phyloP scores from a whole-genome alignment of 2,113 vertebrate species.

The Pomatostomus ruficeps region DNA sequence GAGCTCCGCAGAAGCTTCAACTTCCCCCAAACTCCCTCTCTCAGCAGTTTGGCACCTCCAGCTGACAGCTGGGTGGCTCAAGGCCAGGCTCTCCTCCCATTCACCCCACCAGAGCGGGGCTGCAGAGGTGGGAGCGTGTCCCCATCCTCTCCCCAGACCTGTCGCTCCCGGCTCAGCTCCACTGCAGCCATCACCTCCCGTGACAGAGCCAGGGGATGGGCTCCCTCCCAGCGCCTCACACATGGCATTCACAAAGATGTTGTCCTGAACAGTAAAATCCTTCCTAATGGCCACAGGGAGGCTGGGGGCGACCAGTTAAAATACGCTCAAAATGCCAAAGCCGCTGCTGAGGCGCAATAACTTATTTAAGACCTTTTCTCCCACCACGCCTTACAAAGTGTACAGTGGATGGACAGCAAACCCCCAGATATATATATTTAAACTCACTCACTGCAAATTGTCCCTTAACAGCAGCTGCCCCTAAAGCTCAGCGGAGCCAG shows the following conservation, averaged over 20 bases:
- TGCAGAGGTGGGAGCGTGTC: background rate
- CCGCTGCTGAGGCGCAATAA: background rate
- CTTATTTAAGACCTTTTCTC: background rate
- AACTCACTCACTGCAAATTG: background rate
- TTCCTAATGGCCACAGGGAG: background rate
- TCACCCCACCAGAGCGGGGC: fast-evolving
- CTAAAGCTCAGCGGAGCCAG: background rate
- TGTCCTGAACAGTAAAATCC: background rate
- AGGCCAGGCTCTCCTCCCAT: background rate
- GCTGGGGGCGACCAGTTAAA: background rate
- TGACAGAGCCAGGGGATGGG: background rate
- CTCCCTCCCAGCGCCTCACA: background rate
- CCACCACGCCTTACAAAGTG: background rate
- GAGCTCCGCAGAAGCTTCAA: background rate
- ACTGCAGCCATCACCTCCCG: background rate
- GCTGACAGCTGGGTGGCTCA: background rate
- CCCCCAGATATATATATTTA: background rate
- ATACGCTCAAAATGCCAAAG: background rate
- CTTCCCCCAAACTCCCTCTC: background rate
- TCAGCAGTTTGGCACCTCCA: background rate
- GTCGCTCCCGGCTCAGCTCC: background rate
- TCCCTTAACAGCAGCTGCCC: background rate
- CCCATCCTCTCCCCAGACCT: background rate
- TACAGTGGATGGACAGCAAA: background rate
- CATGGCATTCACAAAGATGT: fast-evolving